Percentiles rank a stretch among this genome's conserved stretches.
Evolutionary conservation across 2,113 vertebrate genomes (phyloP).

Genomic region (Globicephala melas): DNA sequence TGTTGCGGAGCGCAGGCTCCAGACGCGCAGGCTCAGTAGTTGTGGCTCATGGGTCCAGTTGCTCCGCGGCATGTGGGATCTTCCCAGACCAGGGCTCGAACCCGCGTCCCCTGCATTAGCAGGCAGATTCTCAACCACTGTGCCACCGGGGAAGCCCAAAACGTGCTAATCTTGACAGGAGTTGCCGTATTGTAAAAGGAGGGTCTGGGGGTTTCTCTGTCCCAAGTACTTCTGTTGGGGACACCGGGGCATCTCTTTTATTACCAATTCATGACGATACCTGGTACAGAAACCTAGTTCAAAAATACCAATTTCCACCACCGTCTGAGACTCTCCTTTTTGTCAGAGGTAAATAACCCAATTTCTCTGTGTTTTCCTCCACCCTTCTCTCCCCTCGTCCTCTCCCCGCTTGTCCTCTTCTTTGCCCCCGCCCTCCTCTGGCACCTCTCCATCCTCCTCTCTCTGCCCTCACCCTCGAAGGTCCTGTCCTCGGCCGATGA

Average conservation of each 20-base stretch:
- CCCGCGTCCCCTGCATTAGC: no score
- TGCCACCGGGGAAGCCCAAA: not conserved
- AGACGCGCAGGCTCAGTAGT: no score
- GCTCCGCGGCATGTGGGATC: no score
- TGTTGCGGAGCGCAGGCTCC: no score
- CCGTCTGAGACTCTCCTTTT: not conserved
- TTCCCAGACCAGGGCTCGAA: no score
- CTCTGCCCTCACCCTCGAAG: not conserved
- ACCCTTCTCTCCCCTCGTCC: fast-evolving
- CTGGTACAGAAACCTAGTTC: not conserved
- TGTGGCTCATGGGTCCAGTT: no score
- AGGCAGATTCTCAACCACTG: no score
- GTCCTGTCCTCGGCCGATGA: fast-evolving
- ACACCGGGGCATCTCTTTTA: not conserved
- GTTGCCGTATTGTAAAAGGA: not conserved
- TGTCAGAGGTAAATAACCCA: not conserved
- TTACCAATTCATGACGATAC: not conserved
- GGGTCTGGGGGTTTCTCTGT: not conserved
- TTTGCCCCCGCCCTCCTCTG: fast-evolving
- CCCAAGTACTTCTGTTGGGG: not conserved
- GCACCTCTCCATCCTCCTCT: not conserved
- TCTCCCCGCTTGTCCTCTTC: no score
- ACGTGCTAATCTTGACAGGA: not conserved
- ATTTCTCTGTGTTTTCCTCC: not conserved
- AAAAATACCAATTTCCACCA: not conserved